These are phyloP conservation scores for Notocelia uddmanniana DNA, from an alignment of 2,888 invertebrate genomes.

Conservation along the genomic window DNA sequence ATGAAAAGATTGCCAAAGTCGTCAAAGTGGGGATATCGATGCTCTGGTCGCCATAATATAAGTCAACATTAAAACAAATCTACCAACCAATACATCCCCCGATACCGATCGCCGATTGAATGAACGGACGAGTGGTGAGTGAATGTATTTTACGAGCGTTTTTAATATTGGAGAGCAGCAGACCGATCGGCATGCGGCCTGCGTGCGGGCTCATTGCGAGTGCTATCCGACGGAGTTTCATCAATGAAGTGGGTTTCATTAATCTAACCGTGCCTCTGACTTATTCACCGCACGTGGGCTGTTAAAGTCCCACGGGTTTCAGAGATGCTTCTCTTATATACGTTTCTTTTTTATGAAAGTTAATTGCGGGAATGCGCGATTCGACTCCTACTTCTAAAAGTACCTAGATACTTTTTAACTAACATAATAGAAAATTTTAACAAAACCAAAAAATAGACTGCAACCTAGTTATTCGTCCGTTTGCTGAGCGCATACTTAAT, in stretches of 20 bases:
- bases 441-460: too few species aligned
- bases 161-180: constrained; percentile 13
- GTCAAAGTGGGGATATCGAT: too few species aligned
- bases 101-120: neutral
- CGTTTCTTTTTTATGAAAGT: neutral
- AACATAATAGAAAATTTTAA: too few species aligned
- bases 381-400: too few species aligned
- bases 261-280: neutral
- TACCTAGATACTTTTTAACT: too few species aligned
- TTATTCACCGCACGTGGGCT: neutral
- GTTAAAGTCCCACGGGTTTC: neutral
- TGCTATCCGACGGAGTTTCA: neutral
- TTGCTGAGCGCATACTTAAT: too few species aligned
- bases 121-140: constrained; percentile 5
- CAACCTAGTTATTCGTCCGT: too few species aligned
- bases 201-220: neutral
- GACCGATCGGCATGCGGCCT: neutral
- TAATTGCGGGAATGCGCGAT: too few species aligned
- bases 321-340: neutral
- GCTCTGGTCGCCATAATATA: too few species aligned
- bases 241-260: constrained; percentile 7
- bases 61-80: too few species aligned
- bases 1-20: too few species aligned
- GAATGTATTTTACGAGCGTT: constrained; percentile 24
- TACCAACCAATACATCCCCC: too few species aligned